Base-by-base conservation (phyloP, 2,797 vertebrate genomes). In the Oreochromis grahami region DNA sequence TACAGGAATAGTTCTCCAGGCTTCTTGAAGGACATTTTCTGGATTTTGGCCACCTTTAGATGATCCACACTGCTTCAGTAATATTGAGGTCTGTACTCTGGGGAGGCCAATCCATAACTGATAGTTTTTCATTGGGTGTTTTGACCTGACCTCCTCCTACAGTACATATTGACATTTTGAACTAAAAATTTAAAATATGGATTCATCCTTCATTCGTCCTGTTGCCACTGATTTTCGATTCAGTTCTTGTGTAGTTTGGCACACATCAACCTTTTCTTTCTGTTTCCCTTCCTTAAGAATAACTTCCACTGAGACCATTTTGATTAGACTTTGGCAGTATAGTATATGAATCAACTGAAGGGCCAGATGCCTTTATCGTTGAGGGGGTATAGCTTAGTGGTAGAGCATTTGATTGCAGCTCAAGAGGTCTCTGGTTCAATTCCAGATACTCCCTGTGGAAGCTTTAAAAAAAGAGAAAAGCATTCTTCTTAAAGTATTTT, bases 321-420 rank as follows among this genome's bases (percentile, higher is more conserved):
- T 65, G 11, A 65, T 38, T 38, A 65, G 0, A 34, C 4, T 38
- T 65, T 38, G 34, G 34, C 34, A 65, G 34, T 36, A 38, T 21
- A 65, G 7, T 65, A 65, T 38, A 65, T 14, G 11, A 38, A 65
- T 65, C 19, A 21, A 14, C 11, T 65, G 60, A 65, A 65, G 34
- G 60, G 60, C 19, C 60, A 65, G 19, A 65, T 65, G 34, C 11
- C 60, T 14, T 38, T 13, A 14, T 38, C 1, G 1, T 21, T 21
- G 60, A 21, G 93, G 95, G 95, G 95, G 95, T 96, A 95, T 96
- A 96, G 94, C 94, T 96, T 95, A 96, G 95, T 95, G 94, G 95
- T 94, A 95, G 95, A 95, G 94, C 95, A 95, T 96, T 96, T 95
- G 94, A 96, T 93, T 96, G 94, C 94, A 96, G 95, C 95, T 96